Evolutionary conservation across 2,888 invertebrate species (phyloP).

Genomic region (Scaeva pyrastri): DNA sequence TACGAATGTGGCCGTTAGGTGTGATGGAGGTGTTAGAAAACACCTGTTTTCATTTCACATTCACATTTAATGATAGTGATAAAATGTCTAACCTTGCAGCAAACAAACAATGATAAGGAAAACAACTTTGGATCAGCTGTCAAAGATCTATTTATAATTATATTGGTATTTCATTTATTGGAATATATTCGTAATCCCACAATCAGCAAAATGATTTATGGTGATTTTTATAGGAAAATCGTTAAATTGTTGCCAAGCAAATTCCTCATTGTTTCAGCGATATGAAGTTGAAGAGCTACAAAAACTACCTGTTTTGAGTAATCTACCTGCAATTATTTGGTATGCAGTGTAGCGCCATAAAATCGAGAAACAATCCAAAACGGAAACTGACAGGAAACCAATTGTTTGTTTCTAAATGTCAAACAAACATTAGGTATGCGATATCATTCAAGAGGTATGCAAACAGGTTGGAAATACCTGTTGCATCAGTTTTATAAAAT

Average conservation of each 20-base stretch:
- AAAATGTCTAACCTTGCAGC: background rate
- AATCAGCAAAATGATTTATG: constrained; percentile 18
- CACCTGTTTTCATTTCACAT: constrained; percentile 37
- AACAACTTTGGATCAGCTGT: constrained; percentile 8
- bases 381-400: constrained; percentile 3
- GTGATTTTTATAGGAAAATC: background rate
- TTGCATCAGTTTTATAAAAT: background rate
- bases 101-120: constrained; percentile 13
- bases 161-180: background rate
- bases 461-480: background rate
- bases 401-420: background rate
- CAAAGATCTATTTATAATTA: background rate
- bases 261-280: background rate
- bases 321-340: background rate
- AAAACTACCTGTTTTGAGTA: constrained; percentile 7
- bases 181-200: no score
- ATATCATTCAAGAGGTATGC: background rate
- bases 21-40: constrained; percentile 4
- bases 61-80: background rate
- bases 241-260: background rate
- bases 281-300: background rate
- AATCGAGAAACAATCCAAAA: background rate
- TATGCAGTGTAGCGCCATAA: constrained; percentile 9
- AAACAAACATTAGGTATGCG: background rate
- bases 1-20: background rate